Conservation (phyloP, 2,113 vertebrate genomes). For the Osmerus mordax region DNA sequence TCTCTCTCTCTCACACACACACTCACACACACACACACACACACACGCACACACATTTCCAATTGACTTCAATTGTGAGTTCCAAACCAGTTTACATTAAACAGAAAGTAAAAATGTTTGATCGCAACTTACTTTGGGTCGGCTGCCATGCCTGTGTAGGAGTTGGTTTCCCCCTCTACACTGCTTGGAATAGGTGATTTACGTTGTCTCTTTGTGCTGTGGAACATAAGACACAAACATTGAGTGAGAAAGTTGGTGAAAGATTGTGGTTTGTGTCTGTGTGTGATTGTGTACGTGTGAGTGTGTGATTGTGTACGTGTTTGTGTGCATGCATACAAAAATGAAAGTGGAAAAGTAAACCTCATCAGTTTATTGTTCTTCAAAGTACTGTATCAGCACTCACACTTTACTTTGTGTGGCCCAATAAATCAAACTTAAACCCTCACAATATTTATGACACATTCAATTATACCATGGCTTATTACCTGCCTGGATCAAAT, state of each 20-base stretch:
- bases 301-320: neutral
- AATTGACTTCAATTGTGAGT: neutral
- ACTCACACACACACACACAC: neutral
- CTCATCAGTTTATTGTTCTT: neutral
- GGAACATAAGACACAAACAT: conserved; percentile 27
- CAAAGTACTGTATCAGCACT: neutral
- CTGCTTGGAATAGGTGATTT: conserved; percentile 46
- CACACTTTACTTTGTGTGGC: neutral
- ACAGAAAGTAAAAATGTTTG: neutral
- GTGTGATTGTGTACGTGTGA: conserved; percentile 6
- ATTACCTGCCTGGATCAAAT: neutral
- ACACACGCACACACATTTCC: neutral
- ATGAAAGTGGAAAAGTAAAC: conserved; percentile 6
- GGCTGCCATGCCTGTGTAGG: conserved; percentile 55
- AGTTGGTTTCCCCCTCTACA: conserved; percentile 47
- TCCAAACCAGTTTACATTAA: neutral
- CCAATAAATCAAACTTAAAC: neutral
- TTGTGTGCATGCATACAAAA: neutral
- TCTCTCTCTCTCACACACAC: no score
- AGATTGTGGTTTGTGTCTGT: conserved; percentile 4
- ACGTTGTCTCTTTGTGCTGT: conserved; percentile 65
- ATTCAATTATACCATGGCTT: neutral
- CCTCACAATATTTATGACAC: conserved; percentile 3
- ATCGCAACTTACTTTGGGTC: conserved; percentile 68
- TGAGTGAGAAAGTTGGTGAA: neutral